phyloP scores from a whole-genome alignment of 2,113 vertebrate species.

The Ellobius talpinus region DNA sequence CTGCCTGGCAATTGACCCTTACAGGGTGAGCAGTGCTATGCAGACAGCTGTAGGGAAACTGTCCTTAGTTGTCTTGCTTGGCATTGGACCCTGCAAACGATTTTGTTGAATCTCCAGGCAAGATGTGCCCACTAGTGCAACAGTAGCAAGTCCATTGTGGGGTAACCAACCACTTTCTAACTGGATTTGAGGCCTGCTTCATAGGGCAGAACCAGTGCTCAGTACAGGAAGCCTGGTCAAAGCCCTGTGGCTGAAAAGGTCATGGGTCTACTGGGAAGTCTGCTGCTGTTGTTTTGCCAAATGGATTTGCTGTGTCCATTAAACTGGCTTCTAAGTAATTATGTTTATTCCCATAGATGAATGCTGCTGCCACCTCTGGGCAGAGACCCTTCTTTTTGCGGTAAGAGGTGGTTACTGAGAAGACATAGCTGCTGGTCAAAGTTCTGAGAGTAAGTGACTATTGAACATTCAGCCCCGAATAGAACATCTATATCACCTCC shows the following conservation, averaged over 20 bases:
- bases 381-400: neutral
- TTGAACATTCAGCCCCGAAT: neutral
- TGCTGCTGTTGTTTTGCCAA: neutral
- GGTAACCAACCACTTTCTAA: neutral
- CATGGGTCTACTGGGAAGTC: neutral
- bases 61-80: neutral
- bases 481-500: neutral
- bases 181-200: neutral
- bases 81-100: neutral
- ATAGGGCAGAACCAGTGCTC: neutral
- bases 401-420: neutral
- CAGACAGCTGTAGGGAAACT: neutral
- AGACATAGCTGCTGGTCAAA: neutral
- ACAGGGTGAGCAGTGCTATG: neutral
- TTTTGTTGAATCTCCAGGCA: neutral
- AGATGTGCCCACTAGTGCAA: neutral
- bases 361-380: too few relatives aligned
- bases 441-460: too few relatives aligned
- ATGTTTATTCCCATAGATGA: neutral
- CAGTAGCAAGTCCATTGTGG: neutral
- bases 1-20: too few relatives aligned
- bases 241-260: neutral
- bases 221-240: neutral
- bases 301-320: neutral
- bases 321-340: neutral